Conservation (phyloP, 30 jellyfish, hydroid and myxozoan genomes). For the Hydra vulgaris region DNA sequence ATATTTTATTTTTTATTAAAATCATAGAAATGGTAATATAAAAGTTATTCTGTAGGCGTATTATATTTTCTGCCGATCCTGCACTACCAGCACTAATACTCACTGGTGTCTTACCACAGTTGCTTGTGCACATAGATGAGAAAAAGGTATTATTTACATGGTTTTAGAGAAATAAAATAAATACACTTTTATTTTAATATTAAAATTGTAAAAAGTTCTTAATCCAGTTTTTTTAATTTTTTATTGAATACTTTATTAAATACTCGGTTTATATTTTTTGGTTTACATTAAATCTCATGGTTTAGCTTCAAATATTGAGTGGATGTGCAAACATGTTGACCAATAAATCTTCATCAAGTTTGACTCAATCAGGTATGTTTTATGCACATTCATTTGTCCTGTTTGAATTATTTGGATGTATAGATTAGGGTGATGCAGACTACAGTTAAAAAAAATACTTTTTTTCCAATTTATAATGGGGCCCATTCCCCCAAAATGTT, state of each 20-base stretch:
- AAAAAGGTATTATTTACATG: conserved; percentile 35
- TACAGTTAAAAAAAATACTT: too few relatives aligned
- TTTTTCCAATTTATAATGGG: too few relatives aligned
- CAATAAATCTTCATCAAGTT: neutral
- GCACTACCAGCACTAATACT: conserved; percentile 75
- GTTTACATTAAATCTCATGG: neutral
- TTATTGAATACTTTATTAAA: neutral
- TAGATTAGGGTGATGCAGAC: too few relatives aligned
- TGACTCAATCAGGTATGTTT: neutral
- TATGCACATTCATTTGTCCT: too few relatives aligned
- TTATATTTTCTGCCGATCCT: conserved; percentile 84
- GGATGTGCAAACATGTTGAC: conserved; percentile 4
- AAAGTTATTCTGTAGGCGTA: conserved; percentile 33
- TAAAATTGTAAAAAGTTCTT: too few relatives aligned
- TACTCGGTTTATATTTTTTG: too few relatives aligned
- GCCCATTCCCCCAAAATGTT: too few relatives aligned
- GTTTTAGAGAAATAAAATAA: too few relatives aligned
- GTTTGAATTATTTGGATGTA: too few relatives aligned
- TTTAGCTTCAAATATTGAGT: conserved; percentile 11
- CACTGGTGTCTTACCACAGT: conserved; percentile 79
- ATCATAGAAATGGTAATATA: neutral
- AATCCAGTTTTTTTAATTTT: too few relatives aligned
- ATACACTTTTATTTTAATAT: too few relatives aligned
- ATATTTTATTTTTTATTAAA: too few relatives aligned
- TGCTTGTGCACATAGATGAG: conserved; percentile 82